phyloP scores from a whole-genome alignment of 2,888 invertebrate species.

The Aleiodes testaceus region DNA sequence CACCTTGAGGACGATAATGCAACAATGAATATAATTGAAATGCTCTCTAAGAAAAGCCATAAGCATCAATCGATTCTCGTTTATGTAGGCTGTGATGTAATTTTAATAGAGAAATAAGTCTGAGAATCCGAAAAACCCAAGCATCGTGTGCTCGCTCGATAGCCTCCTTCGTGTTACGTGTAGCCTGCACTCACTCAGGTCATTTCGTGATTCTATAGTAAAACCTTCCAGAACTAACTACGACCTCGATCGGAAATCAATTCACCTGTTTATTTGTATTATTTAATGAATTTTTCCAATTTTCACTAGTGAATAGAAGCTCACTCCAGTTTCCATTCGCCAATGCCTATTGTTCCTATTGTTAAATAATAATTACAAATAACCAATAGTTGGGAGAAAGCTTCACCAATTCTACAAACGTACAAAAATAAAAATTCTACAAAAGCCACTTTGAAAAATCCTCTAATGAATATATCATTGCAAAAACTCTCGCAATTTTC shows the following conservation, averaged over 20 bases:
- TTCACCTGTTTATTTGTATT: conserved; percentile 28
- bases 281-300: conserved; percentile 48
- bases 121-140: conserved; percentile 10
- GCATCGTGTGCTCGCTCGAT: conserved; percentile 4
- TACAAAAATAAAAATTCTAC: too few species aligned
- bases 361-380: too few species aligned
- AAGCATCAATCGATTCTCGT: conserved; percentile 33
- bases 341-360: too few species aligned
- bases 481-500: too few species aligned
- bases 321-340: too few species aligned
- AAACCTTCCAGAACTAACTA: conserved; percentile 14
- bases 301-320: neutral
- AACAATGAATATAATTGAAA: neutral
- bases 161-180: conserved; percentile 18
- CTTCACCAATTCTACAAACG: too few species aligned
- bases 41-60: neutral
- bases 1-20: neutral
- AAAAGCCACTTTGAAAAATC: too few species aligned
- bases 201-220: neutral
- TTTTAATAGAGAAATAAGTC: conserved; percentile 37
- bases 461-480: too few species aligned
- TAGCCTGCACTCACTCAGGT: conserved; percentile 1
- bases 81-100: conserved; percentile 40
- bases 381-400: too few species aligned
- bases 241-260: conserved; percentile 52